Percentiles rank a stretch among this genome's conserved stretches.
These are phyloP conservation scores for Lanistes nyassanus DNA, from an alignment of 1,140 invertebrate genomes.

Conservation along the genomic window DNA sequence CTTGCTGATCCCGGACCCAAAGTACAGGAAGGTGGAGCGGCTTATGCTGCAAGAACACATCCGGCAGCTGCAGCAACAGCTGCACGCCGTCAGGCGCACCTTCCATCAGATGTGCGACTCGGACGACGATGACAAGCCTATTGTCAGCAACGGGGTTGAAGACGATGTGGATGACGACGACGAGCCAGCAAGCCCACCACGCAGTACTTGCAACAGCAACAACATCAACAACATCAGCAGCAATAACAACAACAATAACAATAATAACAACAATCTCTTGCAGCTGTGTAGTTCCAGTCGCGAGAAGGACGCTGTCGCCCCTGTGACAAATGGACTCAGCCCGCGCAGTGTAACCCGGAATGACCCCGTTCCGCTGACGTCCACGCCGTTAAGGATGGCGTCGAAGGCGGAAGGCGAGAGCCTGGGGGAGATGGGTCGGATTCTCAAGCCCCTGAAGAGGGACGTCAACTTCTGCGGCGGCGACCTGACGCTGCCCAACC, in stretches of 20 bases:
- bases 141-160: constrained; percentile 12
- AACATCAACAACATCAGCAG: background rate
- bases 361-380: constrained; percentile 5
- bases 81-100: constrained; percentile 90
- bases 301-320: constrained; percentile 14
- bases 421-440: background rate
- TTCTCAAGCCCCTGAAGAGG: background rate
- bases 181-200: background rate
- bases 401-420: background rate
- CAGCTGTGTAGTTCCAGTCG: no score
- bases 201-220: background rate
- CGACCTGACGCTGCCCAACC: background rate
- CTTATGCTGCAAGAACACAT: constrained; percentile 84
- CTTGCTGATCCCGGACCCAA: constrained; percentile 48
- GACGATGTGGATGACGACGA: constrained; percentile 27
- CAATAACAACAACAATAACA: background rate
- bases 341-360: constrained; percentile 20
- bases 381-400: constrained; percentile 14
- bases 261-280: constrained; percentile 1
- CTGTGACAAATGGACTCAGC: constrained; percentile 11
- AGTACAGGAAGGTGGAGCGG: constrained; percentile 73
- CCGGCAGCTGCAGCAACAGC: constrained; percentile 86
- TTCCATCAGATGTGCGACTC: constrained; percentile 86
- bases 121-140: constrained; percentile 59
- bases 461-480: constrained; percentile 3